These are phyloP conservation scores for Phallusia fumigata DNA, from an alignment of 23 tunicate species.

Conservation along the genomic window DNA sequence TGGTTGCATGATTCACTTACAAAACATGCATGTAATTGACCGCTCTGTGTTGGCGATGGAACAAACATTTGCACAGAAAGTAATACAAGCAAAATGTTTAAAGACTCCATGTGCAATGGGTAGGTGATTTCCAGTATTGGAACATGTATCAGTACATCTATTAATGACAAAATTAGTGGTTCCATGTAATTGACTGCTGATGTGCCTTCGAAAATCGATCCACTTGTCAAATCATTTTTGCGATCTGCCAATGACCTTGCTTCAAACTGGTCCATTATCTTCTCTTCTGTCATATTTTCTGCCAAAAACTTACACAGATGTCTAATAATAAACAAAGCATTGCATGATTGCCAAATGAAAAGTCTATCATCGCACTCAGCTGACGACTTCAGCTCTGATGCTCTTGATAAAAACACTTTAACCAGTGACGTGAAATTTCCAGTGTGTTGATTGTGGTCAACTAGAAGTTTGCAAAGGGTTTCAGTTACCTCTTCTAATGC, in stretches of 20 bases:
- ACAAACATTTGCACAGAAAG: slow-evolving; percentile 81
- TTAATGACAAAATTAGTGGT: slow-evolving; percentile 38
- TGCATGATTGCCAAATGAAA: slow-evolving; percentile 88
- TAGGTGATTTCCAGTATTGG: slow-evolving; percentile 69
- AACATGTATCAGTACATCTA: slow-evolving; percentile 52
- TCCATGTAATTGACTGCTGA: slow-evolving; percentile 25
- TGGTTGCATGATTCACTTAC: slow-evolving; percentile 3
- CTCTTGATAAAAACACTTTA: slow-evolving; percentile 68
- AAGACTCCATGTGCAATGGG: slow-evolving; percentile 59
- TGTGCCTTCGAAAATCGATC: slow-evolving; percentile 32
- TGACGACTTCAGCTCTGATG: slow-evolving; percentile 69
- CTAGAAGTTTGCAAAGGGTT: slow-evolving; percentile 60
- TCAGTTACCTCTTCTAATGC: slow-evolving; percentile 66
- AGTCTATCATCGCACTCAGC: slow-evolving; percentile 89
- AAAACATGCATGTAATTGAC: slow-evolving; percentile 24
- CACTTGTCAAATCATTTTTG: slow-evolving; percentile 62
- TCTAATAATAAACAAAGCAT: slow-evolving; percentile 75
- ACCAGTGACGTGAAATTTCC: slow-evolving; percentile 76
- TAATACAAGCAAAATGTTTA: slow-evolving; percentile 57
- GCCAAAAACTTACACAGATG: slow-evolving; percentile 73
- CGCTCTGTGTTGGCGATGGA: slow-evolving; percentile 42
- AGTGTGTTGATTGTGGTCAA: slow-evolving; percentile 78
- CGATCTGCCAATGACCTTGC: slow-evolving; percentile 62
- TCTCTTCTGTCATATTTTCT: slow-evolving; percentile 91
- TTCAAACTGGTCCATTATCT: slow-evolving; percentile 83